phyloP scores from a whole-genome alignment of 2,888 invertebrate genomes.

The Beris chalybata region DNA sequence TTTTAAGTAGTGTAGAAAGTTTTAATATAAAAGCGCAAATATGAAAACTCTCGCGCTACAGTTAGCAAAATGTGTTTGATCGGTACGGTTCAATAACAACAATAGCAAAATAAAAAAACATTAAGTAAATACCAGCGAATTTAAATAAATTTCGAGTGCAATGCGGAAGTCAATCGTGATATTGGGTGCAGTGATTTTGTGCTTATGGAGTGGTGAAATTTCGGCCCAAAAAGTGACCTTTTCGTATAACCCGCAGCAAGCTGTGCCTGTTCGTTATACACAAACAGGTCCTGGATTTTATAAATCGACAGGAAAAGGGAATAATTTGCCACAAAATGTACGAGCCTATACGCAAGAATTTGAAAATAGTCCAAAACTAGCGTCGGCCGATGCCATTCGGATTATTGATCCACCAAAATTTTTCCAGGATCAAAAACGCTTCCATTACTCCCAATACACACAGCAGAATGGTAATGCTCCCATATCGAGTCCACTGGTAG shows the following conservation, averaged over 20 bases:
- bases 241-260: not conserved
- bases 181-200: not conserved
- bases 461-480: not conserved
- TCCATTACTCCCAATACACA: not conserved
- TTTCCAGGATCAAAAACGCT: conserved; percentile 46
- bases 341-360: conserved; percentile 47
- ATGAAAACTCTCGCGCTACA: conserved; percentile 31
- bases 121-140: not conserved
- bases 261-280: not conserved
- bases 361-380: conserved; percentile 44
- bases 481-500: not conserved
- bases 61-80: conserved; percentile 36
- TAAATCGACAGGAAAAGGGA: conserved; percentile 39
- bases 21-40: conserved; percentile 39
- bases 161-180: not conserved
- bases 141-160: not conserved
- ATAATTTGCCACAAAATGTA: conserved; percentile 45
- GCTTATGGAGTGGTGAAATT: not conserved
- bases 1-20: conserved; percentile 12
- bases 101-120: not conserved
- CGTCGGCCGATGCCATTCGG: conserved; percentile 47
- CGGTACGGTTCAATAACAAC: conserved; percentile 30
- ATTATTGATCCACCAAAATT: conserved; percentile 51
- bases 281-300: conserved; percentile 38
- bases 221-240: not conserved